Conservation (phyloP, 2,888 invertebrate species). For the Clanis bilineata region DNA sequence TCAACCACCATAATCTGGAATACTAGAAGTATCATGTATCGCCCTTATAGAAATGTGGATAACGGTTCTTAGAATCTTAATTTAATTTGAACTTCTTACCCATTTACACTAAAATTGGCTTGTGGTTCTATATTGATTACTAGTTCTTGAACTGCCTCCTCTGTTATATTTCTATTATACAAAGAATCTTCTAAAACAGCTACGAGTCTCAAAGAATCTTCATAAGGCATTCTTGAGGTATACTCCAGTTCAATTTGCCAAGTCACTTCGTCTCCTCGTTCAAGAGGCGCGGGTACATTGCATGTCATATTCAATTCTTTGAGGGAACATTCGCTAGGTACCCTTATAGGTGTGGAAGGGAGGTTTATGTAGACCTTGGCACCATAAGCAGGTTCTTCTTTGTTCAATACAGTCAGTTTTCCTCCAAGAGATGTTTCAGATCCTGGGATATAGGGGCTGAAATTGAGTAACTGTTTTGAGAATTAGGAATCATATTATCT, state of each 20-base stretch:
- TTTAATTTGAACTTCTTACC: conserved; percentile 46
- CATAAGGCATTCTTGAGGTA: conserved; percentile 37
- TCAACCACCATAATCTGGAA: too few relatives aligned
- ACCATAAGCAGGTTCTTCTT: conserved; percentile 69
- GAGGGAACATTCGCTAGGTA: conserved; percentile 59
- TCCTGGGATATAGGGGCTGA: conserved; percentile 64
- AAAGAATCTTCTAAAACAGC: conserved; percentile 54
- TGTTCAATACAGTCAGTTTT: conserved; percentile 53
- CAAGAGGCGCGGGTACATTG: conserved; percentile 57
- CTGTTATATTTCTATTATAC: conserved; percentile 49
- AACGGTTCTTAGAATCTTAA: neutral
- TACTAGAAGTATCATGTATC: too few relatives aligned
- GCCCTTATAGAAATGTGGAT: too few relatives aligned
- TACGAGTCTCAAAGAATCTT: conserved; percentile 40
- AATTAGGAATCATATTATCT: too few relatives aligned
- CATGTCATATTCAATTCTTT: conserved; percentile 54
- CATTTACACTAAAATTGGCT: conserved; percentile 51
- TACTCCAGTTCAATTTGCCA: conserved; percentile 71
- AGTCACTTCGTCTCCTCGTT: conserved; percentile 44
- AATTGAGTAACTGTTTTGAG: conserved; percentile 1
- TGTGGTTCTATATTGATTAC: conserved; percentile 46
- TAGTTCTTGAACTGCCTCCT: conserved; percentile 38
- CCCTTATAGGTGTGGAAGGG: conserved; percentile 55
- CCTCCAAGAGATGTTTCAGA: conserved; percentile 53
- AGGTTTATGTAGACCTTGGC: conserved; percentile 55